These are phyloP conservation scores for Chiloscyllium plagiosum DNA, from an alignment of 2,113 vertebrate species.

Conservation along the genomic window DNA sequence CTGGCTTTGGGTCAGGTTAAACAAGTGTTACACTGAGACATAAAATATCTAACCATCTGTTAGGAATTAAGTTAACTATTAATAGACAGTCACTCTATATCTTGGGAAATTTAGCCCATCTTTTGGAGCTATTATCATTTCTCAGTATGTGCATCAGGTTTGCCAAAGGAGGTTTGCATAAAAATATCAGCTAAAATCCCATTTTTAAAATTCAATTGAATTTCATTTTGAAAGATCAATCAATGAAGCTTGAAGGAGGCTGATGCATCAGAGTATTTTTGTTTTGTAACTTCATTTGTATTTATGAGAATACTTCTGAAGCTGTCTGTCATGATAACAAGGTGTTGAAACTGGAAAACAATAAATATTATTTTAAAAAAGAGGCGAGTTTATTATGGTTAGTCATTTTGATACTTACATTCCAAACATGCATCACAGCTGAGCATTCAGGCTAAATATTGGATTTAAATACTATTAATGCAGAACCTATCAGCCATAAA, in stretches of 20 bases:
- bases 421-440: neutral
- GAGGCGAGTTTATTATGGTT: neutral
- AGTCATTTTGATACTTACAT: neutral
- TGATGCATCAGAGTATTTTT: neutral
- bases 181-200: neutral
- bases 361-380: neutral
- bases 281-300: neutral
- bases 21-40: neutral
- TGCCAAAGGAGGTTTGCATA: neutral
- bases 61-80: neutral
- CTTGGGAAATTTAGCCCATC: neutral
- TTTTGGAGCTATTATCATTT: neutral
- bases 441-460: neutral
- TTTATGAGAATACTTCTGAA: constrained; percentile 1
- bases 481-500: neutral
- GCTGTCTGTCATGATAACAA: constrained; percentile 20
- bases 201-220: constrained; percentile 19
- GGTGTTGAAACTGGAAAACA: neutral
- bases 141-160: neutral
- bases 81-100: neutral
- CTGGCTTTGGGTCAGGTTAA: neutral
- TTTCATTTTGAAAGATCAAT: neutral
- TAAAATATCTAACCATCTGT: neutral
- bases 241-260: neutral
- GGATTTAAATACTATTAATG: neutral